These are phyloP conservation scores for Saccostrea cuccullata DNA, from an alignment of 1,140 invertebrate genomes.

Conservation along the genomic window DNA sequence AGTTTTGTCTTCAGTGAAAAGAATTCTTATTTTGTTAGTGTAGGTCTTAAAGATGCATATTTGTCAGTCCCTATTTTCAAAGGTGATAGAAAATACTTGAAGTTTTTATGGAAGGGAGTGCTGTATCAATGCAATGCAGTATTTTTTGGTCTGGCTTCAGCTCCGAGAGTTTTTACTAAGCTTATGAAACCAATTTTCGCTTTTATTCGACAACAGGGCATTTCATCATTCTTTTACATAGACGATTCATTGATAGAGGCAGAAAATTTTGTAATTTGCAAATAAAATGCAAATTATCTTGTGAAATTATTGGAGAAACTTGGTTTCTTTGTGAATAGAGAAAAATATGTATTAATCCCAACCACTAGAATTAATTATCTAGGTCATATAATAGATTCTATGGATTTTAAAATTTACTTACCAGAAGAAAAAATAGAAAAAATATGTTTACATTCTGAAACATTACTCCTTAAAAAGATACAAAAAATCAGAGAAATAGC, in stretches of 20 bases:
- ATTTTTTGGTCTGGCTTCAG: conserved; percentile 44
- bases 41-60: not conserved
- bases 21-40: too few relatives aligned
- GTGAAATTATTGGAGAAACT: too few relatives aligned
- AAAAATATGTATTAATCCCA: not conserved
- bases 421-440: conserved; percentile 54
- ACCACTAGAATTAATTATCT: conserved; percentile 48
- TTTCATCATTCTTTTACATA: conserved; percentile 45
- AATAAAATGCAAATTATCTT: not conserved
- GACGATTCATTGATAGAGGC: conserved; percentile 53
- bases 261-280: conserved; percentile 28
- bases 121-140: conserved; percentile 48
- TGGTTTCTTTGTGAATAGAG: too few relatives aligned
- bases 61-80: conserved; percentile 2
- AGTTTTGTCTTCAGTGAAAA: too few relatives aligned
- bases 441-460: not conserved
- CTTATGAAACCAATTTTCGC: not conserved
- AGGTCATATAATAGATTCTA: conserved; percentile 53
- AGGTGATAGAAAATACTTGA: conserved; percentile 35
- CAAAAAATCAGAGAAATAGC: conserved; percentile 42
- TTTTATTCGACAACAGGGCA: too few relatives aligned
- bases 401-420: conserved; percentile 52
- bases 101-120: not conserved
- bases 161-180: conserved; percentile 9
- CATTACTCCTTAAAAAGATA: not conserved